These are phyloP conservation scores for Selenia dentaria DNA, from an alignment of 2,888 invertebrate species.

Conservation along the genomic window DNA sequence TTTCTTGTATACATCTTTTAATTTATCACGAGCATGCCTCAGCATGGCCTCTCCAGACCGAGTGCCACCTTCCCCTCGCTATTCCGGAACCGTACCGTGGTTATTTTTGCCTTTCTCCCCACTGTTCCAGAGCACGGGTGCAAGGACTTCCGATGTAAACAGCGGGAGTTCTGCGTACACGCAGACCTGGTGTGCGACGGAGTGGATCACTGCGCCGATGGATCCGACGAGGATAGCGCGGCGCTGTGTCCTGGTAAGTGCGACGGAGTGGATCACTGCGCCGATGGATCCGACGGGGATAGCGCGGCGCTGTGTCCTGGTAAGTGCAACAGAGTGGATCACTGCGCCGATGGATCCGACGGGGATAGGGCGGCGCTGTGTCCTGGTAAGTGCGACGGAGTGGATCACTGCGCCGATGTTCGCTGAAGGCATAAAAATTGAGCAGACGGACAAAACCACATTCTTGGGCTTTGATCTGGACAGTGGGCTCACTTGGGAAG, in stretches of 20 bases:
- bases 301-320: no score
- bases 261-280: no score
- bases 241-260: constrained; percentile 92
- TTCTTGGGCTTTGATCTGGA: no score
- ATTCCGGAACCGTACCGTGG: constrained; percentile 29
- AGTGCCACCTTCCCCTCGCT: constrained; percentile 1
- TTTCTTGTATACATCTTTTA: constrained; percentile 3
- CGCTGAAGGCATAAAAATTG: no score
- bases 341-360: no score
- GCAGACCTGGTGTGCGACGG: constrained; percentile 96
- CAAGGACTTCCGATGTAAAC: constrained; percentile 94
- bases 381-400: no score
- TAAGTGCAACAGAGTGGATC: no score
- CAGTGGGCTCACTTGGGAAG: no score
- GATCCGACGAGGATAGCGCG: constrained; percentile 95
- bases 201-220: constrained; percentile 97
- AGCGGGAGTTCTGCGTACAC: constrained; percentile 96
- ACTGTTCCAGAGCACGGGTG: constrained; percentile 91
- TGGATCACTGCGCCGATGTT: no score
- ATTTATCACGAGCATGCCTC: constrained; percentile 12
- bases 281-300: no score
- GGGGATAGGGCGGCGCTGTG: no score
- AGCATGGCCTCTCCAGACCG: constrained; percentile 9
- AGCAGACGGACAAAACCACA: no score
- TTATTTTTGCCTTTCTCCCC: constrained; percentile 40